A percentile compares a stretch with the other conserved stretches of the same genome.
Conservation (phyloP, 2,888 invertebrate genomes). For the Rhagonycha fulva region DNA sequence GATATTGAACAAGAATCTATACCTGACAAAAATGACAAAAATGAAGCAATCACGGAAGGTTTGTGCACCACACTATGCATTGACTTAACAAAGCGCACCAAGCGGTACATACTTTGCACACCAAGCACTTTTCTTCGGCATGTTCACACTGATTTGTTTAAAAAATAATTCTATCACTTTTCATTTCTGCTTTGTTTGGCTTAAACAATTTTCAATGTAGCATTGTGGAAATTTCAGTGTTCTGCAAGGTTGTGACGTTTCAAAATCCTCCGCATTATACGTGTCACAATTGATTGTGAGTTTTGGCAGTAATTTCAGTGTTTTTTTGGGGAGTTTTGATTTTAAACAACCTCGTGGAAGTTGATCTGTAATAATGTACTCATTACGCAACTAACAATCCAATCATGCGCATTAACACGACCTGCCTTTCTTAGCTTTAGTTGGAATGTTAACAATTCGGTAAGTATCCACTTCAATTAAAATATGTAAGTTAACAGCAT, state of each 20-base stretch:
- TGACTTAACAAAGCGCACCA: background rate
- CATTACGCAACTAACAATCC: background rate
- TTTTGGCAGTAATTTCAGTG: no score
- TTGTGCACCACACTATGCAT: background rate
- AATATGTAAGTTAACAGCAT: background rate
- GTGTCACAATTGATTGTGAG: no score
- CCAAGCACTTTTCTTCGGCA: background rate
- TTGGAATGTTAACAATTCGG: background rate
- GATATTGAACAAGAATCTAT: background rate
- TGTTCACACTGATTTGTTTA: background rate
- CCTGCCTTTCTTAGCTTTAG: background rate
- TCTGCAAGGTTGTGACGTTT: background rate
- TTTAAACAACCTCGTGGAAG: background rate
- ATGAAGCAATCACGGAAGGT: background rate
- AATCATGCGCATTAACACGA: background rate
- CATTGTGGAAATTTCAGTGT: background rate
- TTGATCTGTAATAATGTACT: background rate
- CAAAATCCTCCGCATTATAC: no score
- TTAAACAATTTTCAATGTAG: background rate
- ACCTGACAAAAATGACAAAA: background rate
- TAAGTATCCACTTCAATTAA: background rate
- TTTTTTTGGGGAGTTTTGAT: background rate
- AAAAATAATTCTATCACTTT: background rate
- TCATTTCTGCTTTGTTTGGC: background rate
- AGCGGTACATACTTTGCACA: constrained; percentile 11